Evolutionary conservation across 2,113 vertebrate genomes (phyloP).

Genomic region (Dolichallabes microphthalmus): DNA sequence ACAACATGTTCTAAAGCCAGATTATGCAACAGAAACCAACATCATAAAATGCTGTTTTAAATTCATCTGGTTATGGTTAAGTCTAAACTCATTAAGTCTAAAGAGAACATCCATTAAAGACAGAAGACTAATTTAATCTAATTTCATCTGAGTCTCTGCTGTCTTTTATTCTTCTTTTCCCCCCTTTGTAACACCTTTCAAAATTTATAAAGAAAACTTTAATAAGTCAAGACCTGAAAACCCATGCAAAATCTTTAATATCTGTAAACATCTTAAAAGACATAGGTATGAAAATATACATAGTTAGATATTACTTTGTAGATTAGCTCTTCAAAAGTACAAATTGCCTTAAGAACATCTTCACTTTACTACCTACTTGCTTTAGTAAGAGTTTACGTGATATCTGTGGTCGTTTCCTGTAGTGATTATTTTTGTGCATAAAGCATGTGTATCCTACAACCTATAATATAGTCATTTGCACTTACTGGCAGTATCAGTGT

Average conservation of each 20-base stretch:
- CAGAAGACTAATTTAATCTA: not conserved
- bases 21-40: slow-evolving; percentile 15
- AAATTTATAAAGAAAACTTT: not conserved
- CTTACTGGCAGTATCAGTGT: slow-evolving; percentile 5
- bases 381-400: not conserved
- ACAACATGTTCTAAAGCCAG: slow-evolving; percentile 12
- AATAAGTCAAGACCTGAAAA: not conserved
- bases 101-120: not conserved
- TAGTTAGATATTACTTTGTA: not conserved
- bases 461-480: not conserved
- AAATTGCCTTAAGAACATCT: not conserved
- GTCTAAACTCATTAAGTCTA: not conserved
- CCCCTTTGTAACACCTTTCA: not conserved
- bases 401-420: not conserved
- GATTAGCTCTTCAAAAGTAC: not conserved
- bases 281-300: not conserved
- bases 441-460: not conserved
- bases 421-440: not conserved
- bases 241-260: not conserved
- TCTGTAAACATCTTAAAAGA: not conserved
- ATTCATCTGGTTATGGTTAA: not conserved
- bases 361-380: not conserved
- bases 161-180: not conserved
- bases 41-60: slow-evolving; percentile 28
- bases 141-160: not conserved